Evolutionary conservation across 2,888 invertebrate genomes (phyloP).

Genomic region (Torymus aiolomorphi): DNA sequence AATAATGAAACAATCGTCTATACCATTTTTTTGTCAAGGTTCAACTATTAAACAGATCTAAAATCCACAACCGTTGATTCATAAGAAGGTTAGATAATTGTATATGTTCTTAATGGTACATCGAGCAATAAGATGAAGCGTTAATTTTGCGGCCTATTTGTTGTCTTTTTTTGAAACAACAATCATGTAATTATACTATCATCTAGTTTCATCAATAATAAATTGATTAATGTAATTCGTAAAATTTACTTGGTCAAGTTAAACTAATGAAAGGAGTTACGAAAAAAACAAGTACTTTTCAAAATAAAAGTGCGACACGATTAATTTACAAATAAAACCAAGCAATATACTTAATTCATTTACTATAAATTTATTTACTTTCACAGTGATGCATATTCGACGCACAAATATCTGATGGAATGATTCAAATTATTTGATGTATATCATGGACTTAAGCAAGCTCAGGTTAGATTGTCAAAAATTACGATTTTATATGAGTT

Average conservation of each 20-base stretch:
- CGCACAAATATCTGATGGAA: no score
- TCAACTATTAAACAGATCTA: background rate
- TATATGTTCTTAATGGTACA: background rate
- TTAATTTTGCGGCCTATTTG: conserved; percentile 36
- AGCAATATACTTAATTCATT: no score
- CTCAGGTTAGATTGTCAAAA: no score
- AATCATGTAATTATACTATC: conserved; percentile 32
- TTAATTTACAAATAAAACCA: no score
- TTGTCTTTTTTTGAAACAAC: conserved; percentile 15
- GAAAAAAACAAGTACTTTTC: no score
- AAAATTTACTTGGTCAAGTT: conserved; percentile 1
- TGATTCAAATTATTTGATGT: no score
- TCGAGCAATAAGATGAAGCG: conserved; percentile 2
- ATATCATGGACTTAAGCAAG: no score
- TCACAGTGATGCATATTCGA: no score
- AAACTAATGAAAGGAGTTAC: background rate
- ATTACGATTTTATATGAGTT: no score
- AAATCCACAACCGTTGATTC: conserved; percentile 9
- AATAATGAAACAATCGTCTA: background rate
- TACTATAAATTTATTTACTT: no score
- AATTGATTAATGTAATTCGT: conserved; percentile 20
- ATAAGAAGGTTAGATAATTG: conserved; percentile 28
- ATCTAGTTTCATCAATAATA: conserved; percentile 10
- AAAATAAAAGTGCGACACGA: no score
- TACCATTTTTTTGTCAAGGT: background rate